These are phyloP conservation scores for Acanthornis magna DNA, from an alignment of 2,797 vertebrate species.

Conservation along the genomic window DNA sequence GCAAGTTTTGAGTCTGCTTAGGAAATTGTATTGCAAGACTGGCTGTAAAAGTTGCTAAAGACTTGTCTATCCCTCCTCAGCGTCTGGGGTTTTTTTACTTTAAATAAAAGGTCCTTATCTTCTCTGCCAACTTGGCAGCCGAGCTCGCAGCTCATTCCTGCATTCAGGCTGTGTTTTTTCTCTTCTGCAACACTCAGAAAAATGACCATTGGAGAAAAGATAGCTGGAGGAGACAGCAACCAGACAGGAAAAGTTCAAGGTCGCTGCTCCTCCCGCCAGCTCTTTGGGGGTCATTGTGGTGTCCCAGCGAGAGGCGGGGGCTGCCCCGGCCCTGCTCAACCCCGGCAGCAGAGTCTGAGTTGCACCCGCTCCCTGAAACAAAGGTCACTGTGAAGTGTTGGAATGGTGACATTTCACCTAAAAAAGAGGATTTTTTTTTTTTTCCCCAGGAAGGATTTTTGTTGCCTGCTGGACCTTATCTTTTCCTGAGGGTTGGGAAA, in stretches of 20 bases:
- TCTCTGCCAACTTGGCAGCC: conserved; percentile 53
- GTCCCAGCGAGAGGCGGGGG: rapidly evolving
- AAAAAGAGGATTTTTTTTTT: neutral
- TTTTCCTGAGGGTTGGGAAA: neutral
- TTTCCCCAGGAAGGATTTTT: neutral
- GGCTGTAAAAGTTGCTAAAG: conserved; percentile 61
- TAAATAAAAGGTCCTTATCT: conserved; percentile 53
- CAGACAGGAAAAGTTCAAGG: conserved; percentile 9
- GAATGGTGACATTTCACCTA: neutral
- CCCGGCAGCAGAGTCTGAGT: neutral
- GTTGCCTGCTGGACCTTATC: neutral
- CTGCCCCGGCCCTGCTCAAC: neutral
- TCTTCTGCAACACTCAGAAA: neutral
- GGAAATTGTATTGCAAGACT: conserved; percentile 34
- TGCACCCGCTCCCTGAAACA: neutral
- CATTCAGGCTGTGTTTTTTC: neutral
- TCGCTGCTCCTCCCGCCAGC: rapidly evolving
- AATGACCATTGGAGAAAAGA: neutral
- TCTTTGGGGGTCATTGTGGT: rapidly evolving
- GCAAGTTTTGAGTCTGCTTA: neutral
- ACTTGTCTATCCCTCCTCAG: neutral
- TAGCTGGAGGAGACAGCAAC: neutral
- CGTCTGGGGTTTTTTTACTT: neutral
- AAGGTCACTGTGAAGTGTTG: neutral
- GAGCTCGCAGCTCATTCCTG: neutral